Base-by-base conservation (phyloP, 2,888 invertebrate species). In the Macropis europaea region DNA sequence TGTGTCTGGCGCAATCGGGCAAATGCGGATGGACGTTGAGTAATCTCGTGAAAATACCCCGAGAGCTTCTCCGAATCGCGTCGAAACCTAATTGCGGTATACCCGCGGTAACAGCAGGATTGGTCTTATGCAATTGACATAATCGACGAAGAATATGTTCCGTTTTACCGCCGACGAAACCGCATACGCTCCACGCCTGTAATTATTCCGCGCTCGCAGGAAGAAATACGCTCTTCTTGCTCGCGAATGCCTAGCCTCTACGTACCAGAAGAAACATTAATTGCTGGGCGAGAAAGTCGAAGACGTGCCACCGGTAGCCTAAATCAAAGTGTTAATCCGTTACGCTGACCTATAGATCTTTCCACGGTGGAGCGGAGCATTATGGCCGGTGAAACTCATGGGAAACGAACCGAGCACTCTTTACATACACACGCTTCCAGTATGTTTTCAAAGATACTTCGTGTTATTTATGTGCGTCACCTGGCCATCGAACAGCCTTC, bases 331-430 rank as follows among this genome's bases (percentile, higher is more conserved):
- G 70, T 52, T 74, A 66, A 63, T 70, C 60, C 70, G 13, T 67
- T 28, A 48, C 22, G 53, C 13, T 71, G 56, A 75, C 60, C 76
- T 43, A 43, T 42, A 36, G 68, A 64, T 52, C 61, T 34, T 32
- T 59, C 32, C 4, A 2, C 22, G 32, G 2, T 17, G 42, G 34
- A 50, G 43, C 28, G 26, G 43, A n/a, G n/a, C 22, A 61, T 53
- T 57, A 53, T 24, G 24, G 19, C 22, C 38, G 50, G 76, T 69
- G 76, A 72, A 77, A 77, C 69, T 72, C 77, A 69, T 77, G 77
- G 77, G 77, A 77, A 77, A 62, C 53, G 40, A 7, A 45, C 28
- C 34, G 42, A 24, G 40, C 9, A 36, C 36, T 53, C 38, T 5
- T 22, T 52, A 26, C 28, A 42, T 17, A 40, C 22, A 6, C n/a